Evolutionary conservation across 92 coral and sea anemone species (phyloP).

Genomic region (Paramuricea clavata): DNA sequence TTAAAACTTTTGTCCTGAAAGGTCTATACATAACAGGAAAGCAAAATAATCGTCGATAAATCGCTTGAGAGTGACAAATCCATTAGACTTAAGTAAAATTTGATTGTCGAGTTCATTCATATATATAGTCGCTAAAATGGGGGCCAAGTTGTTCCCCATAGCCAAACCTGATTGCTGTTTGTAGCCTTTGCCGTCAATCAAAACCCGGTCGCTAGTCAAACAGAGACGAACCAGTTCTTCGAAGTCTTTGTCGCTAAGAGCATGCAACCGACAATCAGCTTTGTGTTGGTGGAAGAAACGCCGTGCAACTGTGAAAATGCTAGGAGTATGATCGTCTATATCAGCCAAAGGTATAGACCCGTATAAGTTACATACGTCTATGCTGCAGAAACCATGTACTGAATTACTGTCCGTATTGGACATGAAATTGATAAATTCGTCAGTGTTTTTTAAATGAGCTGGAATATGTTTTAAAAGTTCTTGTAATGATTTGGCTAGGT

Average conservation of each 20-base stretch:
- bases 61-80: slow-evolving; percentile 21
- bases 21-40: neutral
- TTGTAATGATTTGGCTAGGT: slow-evolving; percentile 52
- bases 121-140: slow-evolving; percentile 41
- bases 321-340: slow-evolving; percentile 39
- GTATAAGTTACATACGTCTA: slow-evolving; percentile 56
- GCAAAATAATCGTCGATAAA: slow-evolving; percentile 36
- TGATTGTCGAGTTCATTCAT: slow-evolving; percentile 3
- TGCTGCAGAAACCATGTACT: slow-evolving; percentile 47
- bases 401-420: slow-evolving; percentile 13
- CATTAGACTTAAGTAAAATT: neutral
- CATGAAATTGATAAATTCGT: slow-evolving; percentile 45
- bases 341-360: slow-evolving; percentile 56
- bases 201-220: neutral
- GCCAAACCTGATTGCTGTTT: slow-evolving; percentile 51
- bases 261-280: neutral
- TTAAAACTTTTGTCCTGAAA: slow-evolving; percentile 8
- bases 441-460: slow-evolving; percentile 59
- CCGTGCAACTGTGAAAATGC: slow-evolving; percentile 18
- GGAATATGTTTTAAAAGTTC: slow-evolving; percentile 37
- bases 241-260: neutral
- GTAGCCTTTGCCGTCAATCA: neutral
- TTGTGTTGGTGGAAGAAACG: slow-evolving; percentile 10
- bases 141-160: slow-evolving; percentile 56
- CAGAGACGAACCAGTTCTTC: neutral